These are phyloP conservation scores for Globodera ellingtonae DNA, from an alignment of 1,140 invertebrate species.

Conservation along the genomic window DNA sequence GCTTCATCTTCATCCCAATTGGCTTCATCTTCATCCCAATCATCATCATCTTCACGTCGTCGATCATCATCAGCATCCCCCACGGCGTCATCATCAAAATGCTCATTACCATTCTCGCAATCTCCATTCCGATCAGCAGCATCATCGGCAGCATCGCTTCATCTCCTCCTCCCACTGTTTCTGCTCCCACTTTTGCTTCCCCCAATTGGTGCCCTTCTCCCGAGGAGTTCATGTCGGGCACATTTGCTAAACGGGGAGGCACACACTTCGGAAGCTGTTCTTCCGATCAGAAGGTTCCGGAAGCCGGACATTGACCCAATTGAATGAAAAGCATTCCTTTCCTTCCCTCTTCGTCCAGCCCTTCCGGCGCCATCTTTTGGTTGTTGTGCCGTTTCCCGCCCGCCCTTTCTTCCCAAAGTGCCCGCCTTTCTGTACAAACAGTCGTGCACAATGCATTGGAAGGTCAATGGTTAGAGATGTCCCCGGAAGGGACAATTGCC, in stretches of 20 bases:
- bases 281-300: slow-evolving; percentile 2
- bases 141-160: background rate
- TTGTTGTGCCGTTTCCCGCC: slow-evolving; percentile 27
- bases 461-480: slow-evolving; percentile 12
- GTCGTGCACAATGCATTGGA: slow-evolving; percentile 24
- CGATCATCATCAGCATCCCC: background rate
- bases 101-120: background rate
- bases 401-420: slow-evolving; percentile 11
- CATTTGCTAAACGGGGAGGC: slow-evolving; percentile 21
- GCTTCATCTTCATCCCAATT: background rate
- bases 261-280: background rate
- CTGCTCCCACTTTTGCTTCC: background rate
- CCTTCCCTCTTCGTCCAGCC: background rate
- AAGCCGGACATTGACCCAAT: background rate
- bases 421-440: slow-evolving; percentile 21
- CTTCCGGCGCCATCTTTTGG: slow-evolving; percentile 10
- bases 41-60: background rate
- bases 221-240: slow-evolving; percentile 17
- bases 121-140: background rate
- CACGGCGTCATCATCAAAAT: background rate
- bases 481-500: background rate
- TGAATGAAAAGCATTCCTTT: background rate
- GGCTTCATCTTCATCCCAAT: background rate
- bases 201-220: background rate
- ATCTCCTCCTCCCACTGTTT: background rate